A percentile compares a stretch with the other conserved stretches of the same genome.
Evolutionary conservation across 1,140 invertebrate species (phyloP).

Genomic region (Drosophila athabasca): DNA sequence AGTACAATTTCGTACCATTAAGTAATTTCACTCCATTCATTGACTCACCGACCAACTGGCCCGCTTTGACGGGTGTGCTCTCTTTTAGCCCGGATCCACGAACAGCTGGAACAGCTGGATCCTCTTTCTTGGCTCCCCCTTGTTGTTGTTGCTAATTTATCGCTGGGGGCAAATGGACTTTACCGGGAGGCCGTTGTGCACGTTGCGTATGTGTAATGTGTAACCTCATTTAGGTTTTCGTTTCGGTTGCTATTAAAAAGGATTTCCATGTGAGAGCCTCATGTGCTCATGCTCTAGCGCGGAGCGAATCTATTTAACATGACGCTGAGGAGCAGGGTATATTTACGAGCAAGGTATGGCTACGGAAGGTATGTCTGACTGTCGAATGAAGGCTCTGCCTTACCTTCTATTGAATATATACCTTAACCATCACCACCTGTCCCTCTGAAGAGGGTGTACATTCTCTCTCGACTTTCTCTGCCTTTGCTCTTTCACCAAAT

Average conservation of each 20-base stretch:
- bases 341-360: too few species aligned
- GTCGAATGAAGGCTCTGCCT: too few species aligned
- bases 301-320: constrained; percentile 44
- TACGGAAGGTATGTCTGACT: too few species aligned
- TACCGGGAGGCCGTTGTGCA: constrained; percentile 32
- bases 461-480: background rate
- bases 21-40: constrained; percentile 80
- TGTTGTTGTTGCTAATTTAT: constrained; percentile 71
- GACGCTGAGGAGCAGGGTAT: constrained; percentile 17
- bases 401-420: too few species aligned
- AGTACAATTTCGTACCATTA: constrained; percentile 82
- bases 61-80: constrained; percentile 37
- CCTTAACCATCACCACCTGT: constrained; percentile 14
- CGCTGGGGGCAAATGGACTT: constrained; percentile 64
- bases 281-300: constrained; percentile 50
- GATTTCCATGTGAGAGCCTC: constrained; percentile 47
- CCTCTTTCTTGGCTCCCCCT: background rate
- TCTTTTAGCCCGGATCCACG: background rate
- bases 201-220: constrained; percentile 68
- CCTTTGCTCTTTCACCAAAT: constrained; percentile 37
- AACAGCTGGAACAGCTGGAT: constrained; percentile 1
- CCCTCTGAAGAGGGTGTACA: too few species aligned
- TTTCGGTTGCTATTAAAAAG: constrained; percentile 67
- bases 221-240: constrained; percentile 56
- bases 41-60: constrained; percentile 57